Evolutionary conservation across 2,797 vertebrate species (phyloP), one percentile per base, ranked within the genome.

Genomic region (Tapirus indicus): DNA sequence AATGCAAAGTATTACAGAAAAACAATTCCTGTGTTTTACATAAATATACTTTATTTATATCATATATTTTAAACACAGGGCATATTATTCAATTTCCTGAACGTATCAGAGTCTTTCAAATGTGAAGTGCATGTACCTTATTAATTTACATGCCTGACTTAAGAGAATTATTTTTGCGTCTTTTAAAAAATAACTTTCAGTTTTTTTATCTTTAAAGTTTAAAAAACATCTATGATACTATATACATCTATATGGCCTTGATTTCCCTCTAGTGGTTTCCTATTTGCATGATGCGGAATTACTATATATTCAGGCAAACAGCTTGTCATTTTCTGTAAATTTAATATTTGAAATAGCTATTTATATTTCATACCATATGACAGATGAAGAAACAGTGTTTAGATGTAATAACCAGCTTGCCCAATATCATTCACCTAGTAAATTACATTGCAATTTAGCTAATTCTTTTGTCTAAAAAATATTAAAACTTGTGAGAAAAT

Each of bases 381-480:
- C 47, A 78, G 9, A 56, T 91, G 49, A 54, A 49, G 72, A 89
- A 93, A 72, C 21, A 69, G 21, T 49, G 21, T 54, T 95, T 52
- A 29, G 29, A 52, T 77, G 18, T 85, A 74, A 66, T 71, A 88
- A 64, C 8, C 4, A 21, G 52, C 23, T 79, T 58, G 18, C 16
- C 29, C 18, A 23, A 6, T 68, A 86, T 49, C 41, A 72, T 92
- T 97, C 17, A 91, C 49, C 47, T 75, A 56, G 8, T 80, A 89
- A 78, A 91, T 13, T 72, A 14, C 56, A 44, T 68, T 79, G 13
- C n/a, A 92, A 14, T 74, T 94, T 86, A 77, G 11, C 52, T n/a
- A n/a, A 68, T 92, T 77, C 62, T 88, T 88, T 69, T 86, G 44
- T 87, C n/a, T 90, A 75, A 3, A 80, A 96, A 78, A 94, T 87